Base-by-base conservation (phyloP, 2,888 invertebrate species). In the Cabera pusaria region DNA sequence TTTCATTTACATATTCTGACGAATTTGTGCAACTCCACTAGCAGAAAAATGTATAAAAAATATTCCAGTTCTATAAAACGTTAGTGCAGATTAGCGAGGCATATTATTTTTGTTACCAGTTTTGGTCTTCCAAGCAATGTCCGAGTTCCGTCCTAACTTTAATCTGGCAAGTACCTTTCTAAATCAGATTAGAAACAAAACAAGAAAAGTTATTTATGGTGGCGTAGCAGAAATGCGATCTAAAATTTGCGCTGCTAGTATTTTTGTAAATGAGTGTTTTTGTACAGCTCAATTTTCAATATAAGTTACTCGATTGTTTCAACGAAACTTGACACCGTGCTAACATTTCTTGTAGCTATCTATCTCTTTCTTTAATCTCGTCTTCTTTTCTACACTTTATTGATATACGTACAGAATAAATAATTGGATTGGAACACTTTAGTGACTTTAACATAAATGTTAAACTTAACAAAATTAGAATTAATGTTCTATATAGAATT, bases 241-340 rank as follows among this genome's bases (percentile, higher is more conserved):
- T 84, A 83, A 83, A 79, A 77, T 75, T 80, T 75, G 76, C 75
- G 80, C 83, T 80, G 81, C 84, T 82, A 78, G 75, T 86, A 86
- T 88, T 87, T 86, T 87, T 88, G 76, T 85, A 87, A 80, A 73
- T 72, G 71, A 78, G 79, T 75, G 71, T 84, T 80, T 84, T 81
- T 75, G 72, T 76, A 83, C 77, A 85, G 86, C 84, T 87, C 85
- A 85, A 84, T 84, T 82, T 82, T 77, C 63, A 79, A 76, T 72
- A 71, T n/a, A n/a, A n/a, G 34, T 29, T 31, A 29, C 29, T 18
- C 5, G 8, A 14, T 22, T 7, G 6, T 33, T 11, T 18, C 27
- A 27, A 22, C 31, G 18, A 32, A 1, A 32, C 21, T 37, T 17
- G n/a, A n/a, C 23, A 10, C 20, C 20, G 20, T 14, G 7, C 21